Evolutionary conservation across 2,888 invertebrate genomes (phyloP), one percentile per base, ranked within the genome.

Genomic region (Drosophila limbata): DNA sequence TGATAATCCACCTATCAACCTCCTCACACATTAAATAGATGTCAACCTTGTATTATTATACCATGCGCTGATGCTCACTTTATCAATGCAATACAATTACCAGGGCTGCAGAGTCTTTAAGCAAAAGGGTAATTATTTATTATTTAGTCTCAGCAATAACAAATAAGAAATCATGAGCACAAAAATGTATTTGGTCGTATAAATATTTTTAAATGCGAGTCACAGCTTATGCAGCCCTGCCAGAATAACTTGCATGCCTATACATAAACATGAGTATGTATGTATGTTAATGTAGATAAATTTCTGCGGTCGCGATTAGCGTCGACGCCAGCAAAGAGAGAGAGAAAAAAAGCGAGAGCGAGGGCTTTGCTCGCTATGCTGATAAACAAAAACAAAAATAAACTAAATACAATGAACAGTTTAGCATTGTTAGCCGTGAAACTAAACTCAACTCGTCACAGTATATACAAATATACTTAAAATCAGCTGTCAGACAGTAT

Each of bases 401-500:
- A 45, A 25, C n/a, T 15, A 45, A 45, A 25, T 25, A 45, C 28
- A 52, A 15, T 33, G 33, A 47, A 10, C 28, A 15, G 40, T 56
- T 42, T 21, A 8, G n/a, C 25, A 15, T 28, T 61, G 19, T 13
- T 19, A 9, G 9, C 9, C 10, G 28, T 35, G 40, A n/a, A 45
- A 35, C 45, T 50, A 17, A 10, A 52, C 31, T 21, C 33, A 40
- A 35, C 21, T 61, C 60, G 56, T 67, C 63, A 65, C 50, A 77
- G 62, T 33, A 17, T 65, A 64, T 47, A 37, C 42, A 60, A 44
- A 17, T 65, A 62, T 51, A 37, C 44, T 21, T n/a, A 25, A 57
- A 84, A 60, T 69, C 70, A 77, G 66, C 64, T 83, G 69, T 73
- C 45, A 6, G 19, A 35, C 15, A 17, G 10, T 17, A 48, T 44